Base-by-base conservation (phyloP, 2,888 invertebrate genomes). In the Xanthia icteritia region DNA sequence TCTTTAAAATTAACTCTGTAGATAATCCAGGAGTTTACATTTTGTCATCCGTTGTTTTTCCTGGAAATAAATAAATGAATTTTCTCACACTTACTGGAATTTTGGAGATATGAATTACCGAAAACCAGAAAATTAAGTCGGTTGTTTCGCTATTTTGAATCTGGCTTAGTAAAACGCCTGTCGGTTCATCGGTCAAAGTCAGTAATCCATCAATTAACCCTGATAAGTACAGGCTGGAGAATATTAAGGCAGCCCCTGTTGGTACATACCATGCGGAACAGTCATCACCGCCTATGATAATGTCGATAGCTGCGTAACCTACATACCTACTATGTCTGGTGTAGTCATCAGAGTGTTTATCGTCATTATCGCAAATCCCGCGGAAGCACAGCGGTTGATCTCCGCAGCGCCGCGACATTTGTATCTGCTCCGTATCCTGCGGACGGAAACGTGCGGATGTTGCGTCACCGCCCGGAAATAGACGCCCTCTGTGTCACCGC, bases 401-500 rank as follows among this genome's bases (percentile, higher is more conserved):
- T 94, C 91, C 84, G 88, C 80, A 88, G 75, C 77, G 85, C 70
- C 90, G 91, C 90, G 91, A 91, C 93, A 91, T 86, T 93, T 92
- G 93, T 94, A 93, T 95, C 94, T 94, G 92, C 92, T 91, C 90
- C 91, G 90, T 94, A 95, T 95, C 96, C 95, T 94, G 95, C 93
- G 94, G 92, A 91, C 94, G 95, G 96, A 96, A 95, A 93, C 91
- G 91, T 85, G 92, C 93, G 96, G 95, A 95, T 93, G 94, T 96
- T 95, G 93, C 96, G 96, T 96, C 96, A 96, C 85, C 93, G 89
- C 91, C 91, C 96, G 96, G 96, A 96, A 95, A 96, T 95, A 94
- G 92, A 93, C 95, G 95, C 95, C 94, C 95, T 95, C 95, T 96
- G 95, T 95, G 95, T 95, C 96, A 95, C 90, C 92, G 92, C 89